Evolutionary conservation across 1,140 invertebrate species (phyloP).

Genomic region (Apis cerana): DNA sequence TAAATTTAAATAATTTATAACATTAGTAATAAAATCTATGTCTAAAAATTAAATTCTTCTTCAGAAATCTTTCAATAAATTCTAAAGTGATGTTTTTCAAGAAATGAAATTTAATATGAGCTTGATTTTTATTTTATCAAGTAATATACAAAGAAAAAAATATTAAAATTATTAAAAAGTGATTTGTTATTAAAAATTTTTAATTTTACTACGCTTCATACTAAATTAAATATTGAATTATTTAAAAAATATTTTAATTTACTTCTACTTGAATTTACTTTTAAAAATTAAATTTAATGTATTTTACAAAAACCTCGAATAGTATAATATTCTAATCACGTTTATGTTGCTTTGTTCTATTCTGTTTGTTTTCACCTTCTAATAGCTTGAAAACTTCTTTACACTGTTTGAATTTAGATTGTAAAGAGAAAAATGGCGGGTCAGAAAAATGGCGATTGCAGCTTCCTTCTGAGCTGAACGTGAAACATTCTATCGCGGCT

Average conservation of each 20-base stretch:
- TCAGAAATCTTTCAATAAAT: too few species aligned
- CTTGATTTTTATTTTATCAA: too few species aligned
- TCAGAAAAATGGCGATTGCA: not conserved
- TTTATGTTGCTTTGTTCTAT: slow-evolving; percentile 19
- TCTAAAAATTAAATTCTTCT: too few species aligned
- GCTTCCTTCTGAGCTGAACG: slow-evolving; percentile 11
- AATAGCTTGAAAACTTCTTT: slow-evolving; percentile 28
- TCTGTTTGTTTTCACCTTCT: slow-evolving; percentile 1
- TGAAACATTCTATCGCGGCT: slow-evolving; percentile 35
- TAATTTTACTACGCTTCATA: not conserved
- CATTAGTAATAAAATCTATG: too few species aligned
- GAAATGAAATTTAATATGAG: too few species aligned
- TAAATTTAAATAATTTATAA: too few species aligned
- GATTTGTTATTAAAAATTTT: not conserved
- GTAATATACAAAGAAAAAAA: not conserved
- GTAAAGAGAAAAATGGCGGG: not conserved
- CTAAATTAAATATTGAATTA: not conserved
- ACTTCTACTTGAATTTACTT: too few species aligned
- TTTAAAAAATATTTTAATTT: not conserved
- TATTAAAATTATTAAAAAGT: not conserved
- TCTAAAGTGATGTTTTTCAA: too few species aligned
- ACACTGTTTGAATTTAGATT: slow-evolving; percentile 7
- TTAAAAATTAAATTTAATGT: not conserved
- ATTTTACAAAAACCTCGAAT: not conserved
- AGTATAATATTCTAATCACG: not conserved